phyloP scores from a whole-genome alignment of 1,140 invertebrate species.

The Adoxophyes honmai region DNA sequence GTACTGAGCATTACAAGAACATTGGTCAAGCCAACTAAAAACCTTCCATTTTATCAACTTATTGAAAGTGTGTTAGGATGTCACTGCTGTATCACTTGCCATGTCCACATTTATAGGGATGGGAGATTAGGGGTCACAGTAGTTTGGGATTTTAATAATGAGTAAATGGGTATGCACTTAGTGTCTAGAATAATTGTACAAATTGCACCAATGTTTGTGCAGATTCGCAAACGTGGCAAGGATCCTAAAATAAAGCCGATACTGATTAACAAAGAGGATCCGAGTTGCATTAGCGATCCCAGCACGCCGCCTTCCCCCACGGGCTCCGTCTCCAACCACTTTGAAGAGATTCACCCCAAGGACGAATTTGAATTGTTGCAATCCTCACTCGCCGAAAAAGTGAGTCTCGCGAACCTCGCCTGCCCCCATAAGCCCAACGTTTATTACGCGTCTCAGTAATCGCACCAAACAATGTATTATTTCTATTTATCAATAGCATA shows the following conservation, averaged over 20 bases:
- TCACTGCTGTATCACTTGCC: too few species aligned
- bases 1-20: too few species aligned
- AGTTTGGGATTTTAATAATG: too few species aligned
- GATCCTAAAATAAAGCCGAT: slow-evolving; percentile 76
- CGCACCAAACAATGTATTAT: too few species aligned
- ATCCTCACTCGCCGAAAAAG: slow-evolving; percentile 64
- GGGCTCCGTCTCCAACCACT: slow-evolving; percentile 80
- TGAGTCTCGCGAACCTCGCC: slow-evolving; percentile 46
- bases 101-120: too few species aligned
- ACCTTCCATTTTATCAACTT: too few species aligned
- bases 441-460: too few species aligned
- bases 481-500: too few species aligned
- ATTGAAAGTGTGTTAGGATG: too few species aligned
- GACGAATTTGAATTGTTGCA: slow-evolving; percentile 85
- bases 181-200: not conserved
- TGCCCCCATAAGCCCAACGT: slow-evolving; percentile 1
- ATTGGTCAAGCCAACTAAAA: too few species aligned
- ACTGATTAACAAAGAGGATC: slow-evolving; percentile 75
- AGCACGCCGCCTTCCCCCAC: slow-evolving; percentile 47
- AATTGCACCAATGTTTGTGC: slow-evolving; percentile 35
- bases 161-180: not conserved
- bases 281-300: slow-evolving; percentile 71
- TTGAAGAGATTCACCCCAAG: slow-evolving; percentile 87
- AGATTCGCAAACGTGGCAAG: slow-evolving; percentile 76
- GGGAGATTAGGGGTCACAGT: too few species aligned